Evolutionary conservation across 2,797 vertebrate species (phyloP).

Genomic region (Spizella passerina): DNA sequence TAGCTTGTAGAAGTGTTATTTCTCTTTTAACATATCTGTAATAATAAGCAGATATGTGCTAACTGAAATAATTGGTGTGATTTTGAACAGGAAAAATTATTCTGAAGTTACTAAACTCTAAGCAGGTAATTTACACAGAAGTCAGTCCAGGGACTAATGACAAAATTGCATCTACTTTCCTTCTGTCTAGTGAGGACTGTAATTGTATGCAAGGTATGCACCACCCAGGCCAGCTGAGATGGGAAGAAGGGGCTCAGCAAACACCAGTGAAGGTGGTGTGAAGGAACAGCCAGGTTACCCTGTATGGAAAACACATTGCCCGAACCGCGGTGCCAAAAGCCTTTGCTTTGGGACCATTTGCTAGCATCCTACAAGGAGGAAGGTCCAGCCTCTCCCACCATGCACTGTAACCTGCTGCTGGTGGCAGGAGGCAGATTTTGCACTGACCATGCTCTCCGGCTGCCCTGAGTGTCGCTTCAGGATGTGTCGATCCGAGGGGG

Average conservation of each 20-base stretch:
- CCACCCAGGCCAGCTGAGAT: background rate
- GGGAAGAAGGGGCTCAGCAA: background rate
- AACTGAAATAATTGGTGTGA: background rate
- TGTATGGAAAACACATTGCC: background rate
- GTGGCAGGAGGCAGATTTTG: conserved; percentile 61
- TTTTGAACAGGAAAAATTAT: background rate
- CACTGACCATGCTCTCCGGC: conserved; percentile 92
- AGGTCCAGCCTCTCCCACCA: conserved; percentile 77
- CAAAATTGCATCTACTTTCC: background rate
- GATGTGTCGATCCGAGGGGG: conserved; percentile 96
- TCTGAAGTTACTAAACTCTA: background rate
- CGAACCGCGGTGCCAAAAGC: background rate
- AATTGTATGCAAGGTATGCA: background rate
- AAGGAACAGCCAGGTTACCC: background rate
- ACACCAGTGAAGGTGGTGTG: background rate
- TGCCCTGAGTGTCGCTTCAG: conserved; percentile 93
- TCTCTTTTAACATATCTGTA: background rate
- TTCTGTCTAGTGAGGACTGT: background rate
- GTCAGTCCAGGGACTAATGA: background rate
- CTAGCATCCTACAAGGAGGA: conserved; percentile 61
- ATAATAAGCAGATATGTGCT: background rate
- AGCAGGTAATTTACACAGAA: background rate
- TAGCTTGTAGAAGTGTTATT: background rate
- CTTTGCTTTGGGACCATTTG: conserved; percentile 52
- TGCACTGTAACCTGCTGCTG: conserved; percentile 75